Evolutionary conservation across 2,888 invertebrate genomes (phyloP).

Genomic region (Petrolisthes manimaculis): DNA sequence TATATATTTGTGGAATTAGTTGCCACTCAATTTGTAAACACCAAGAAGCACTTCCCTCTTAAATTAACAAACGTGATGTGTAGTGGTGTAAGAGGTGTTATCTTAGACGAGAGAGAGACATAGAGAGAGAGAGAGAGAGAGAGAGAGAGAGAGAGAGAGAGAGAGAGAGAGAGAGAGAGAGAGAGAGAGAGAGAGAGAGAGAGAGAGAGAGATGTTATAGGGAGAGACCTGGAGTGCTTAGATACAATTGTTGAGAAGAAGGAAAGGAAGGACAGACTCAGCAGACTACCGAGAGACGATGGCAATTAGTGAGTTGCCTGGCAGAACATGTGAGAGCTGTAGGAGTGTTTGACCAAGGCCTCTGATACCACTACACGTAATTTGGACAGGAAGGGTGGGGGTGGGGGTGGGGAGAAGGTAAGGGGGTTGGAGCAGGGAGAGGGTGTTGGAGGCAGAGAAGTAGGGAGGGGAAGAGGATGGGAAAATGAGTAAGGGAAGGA

Average conservation of each 20-base stretch:
- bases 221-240: background rate
- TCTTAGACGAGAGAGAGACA: background rate
- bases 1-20: too few relatives aligned
- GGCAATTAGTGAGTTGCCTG: background rate
- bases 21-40: too few relatives aligned
- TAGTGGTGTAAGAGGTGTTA: too few relatives aligned
- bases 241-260: background rate
- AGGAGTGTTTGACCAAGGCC: background rate
- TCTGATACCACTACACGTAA: background rate
- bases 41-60: too few relatives aligned
- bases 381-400: background rate
- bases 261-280: background rate
- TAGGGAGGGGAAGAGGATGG: background rate
- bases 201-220: background rate
- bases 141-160: constrained; percentile 18
- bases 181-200: constrained; percentile 9
- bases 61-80: too few relatives aligned
- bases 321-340: background rate
- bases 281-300: background rate
- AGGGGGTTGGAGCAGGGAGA: background rate
- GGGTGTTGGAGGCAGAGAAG: background rate
- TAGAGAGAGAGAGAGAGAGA: background rate
- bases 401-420: background rate
- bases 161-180: constrained; percentile 12
- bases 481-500: background rate